Evolutionary conservation across 2,888 invertebrate genomes (phyloP), one percentile per base, ranked within the genome.

Genomic region (Eutolmus rufibarbis): DNA sequence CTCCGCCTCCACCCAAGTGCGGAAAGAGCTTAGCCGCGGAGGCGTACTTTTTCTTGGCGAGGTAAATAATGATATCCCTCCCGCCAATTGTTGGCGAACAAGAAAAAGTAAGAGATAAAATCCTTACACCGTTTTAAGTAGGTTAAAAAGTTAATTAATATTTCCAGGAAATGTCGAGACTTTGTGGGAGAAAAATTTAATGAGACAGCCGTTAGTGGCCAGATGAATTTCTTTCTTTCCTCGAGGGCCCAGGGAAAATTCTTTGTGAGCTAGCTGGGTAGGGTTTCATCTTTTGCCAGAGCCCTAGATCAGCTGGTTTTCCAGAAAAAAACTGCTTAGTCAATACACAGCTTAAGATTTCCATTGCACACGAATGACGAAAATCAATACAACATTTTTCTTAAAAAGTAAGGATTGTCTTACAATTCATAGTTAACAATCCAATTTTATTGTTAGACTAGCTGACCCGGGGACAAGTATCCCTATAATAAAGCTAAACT

Each of bases 101-200:
- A n/a, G 34, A 34, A 76, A 34, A 76, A 78, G 43, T n/a, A 51
- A 23, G 79, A 79, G 79, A 46, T 51, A 51, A 79, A 46, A 79
- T 79, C 51, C 43, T 40, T 79, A 51, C 51, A 51, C 46, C 46
- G 51, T 79, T 46, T 51, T 79, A 79, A 79, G 79, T 79, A 79
- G 79, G 79, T 79, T 79, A 79, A 79, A 79, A 79, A 79, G 79
- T 79, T 79, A 79, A 79, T 79, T 79, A 79, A 79, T 46, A 79
- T 79, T 79, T 79, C 31, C 46, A 46, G 46, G 79, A 79, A 79
- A 79, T 79, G 79, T 51, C 31, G 51, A 51, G 79, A 79, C 51
- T 79, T 46, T 79, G 46, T 79, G 28, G 16, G 51, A 51, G 51
- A 51, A 40, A 51, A 51, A 51, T 51, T 46, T 79, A 79, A 79